phyloP scores from a whole-genome alignment of 2,113 vertebrate species.

The Coptodon rendalli region DNA sequence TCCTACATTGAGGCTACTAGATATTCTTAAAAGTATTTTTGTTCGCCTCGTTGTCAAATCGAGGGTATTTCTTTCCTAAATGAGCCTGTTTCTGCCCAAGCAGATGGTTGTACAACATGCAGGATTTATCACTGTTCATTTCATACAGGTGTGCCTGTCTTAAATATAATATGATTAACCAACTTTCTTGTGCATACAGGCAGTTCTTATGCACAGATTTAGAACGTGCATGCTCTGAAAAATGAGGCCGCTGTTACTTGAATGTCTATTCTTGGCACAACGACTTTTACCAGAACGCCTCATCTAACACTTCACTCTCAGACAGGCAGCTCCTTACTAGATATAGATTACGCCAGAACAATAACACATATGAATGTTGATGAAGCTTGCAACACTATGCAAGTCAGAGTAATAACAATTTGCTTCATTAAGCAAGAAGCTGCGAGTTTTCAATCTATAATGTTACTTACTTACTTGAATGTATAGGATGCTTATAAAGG shows the following conservation, averaged over 20 bases:
- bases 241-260: conserved; percentile 4
- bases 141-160: not conserved
- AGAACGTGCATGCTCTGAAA: conserved; percentile 1
- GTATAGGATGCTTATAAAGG: not conserved
- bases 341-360: not conserved
- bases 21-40: not conserved
- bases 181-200: not conserved
- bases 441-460: not conserved
- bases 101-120: conserved; percentile 5
- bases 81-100: not conserved
- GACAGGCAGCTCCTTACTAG: not conserved
- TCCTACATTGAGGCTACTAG: not conserved
- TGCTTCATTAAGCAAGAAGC: not conserved
- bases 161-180: conserved; percentile 1
- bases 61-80: not conserved
- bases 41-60: not conserved
- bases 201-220: conserved; percentile 3
- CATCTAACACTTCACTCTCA: not conserved
- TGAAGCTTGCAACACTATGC: not conserved
- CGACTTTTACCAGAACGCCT: not conserved
- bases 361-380: not conserved
- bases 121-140: not conserved
- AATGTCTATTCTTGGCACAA: conserved; percentile 19
- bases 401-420: not conserved
- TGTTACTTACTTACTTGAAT: not conserved